Percentiles rank a stretch among this genome's conserved stretches.
phyloP scores from a whole-genome alignment of 1,140 invertebrate species.

The Bombus pyrosoma region DNA sequence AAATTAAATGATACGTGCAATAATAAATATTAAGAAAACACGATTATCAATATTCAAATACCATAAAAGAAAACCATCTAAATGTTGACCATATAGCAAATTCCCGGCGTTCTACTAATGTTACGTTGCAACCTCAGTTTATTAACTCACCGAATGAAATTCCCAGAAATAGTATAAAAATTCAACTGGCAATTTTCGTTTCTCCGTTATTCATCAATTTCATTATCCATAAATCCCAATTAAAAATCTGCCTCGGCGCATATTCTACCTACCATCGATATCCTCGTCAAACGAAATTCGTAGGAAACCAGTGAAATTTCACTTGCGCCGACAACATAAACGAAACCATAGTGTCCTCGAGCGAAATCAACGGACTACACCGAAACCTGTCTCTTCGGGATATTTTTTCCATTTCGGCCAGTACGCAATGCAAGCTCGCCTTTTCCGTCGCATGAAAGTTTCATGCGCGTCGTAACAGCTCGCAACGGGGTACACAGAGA shows the following conservation, averaged over 20 bases:
- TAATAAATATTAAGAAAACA: no score
- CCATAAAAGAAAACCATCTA: neutral
- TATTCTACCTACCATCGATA: neutral
- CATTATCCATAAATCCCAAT: neutral
- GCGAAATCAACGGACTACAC: neutral
- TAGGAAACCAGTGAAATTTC: no score
- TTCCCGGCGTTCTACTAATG: accelerated
- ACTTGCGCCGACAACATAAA: neutral
- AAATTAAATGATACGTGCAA: neutral
- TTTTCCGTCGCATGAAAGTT: conserved; percentile 33
- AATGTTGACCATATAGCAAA: neutral
- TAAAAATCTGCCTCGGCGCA: neutral
- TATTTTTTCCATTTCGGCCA: conserved; percentile 2
- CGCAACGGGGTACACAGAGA: conserved; percentile 5
- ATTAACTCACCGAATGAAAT: neutral
- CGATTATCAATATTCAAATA: no score
- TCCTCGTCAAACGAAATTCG: no score
- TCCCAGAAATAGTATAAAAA: neutral
- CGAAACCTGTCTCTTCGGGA: neutral
- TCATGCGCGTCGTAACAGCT: conserved; percentile 21
- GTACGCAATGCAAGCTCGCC: neutral
- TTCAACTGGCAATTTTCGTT: neutral
- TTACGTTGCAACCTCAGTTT: neutral
- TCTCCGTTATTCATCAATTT: neutral
- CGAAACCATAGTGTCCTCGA: neutral